Evolutionary conservation across 1,140 invertebrate species (phyloP).

Genomic region (Brachionus rubens): DNA sequence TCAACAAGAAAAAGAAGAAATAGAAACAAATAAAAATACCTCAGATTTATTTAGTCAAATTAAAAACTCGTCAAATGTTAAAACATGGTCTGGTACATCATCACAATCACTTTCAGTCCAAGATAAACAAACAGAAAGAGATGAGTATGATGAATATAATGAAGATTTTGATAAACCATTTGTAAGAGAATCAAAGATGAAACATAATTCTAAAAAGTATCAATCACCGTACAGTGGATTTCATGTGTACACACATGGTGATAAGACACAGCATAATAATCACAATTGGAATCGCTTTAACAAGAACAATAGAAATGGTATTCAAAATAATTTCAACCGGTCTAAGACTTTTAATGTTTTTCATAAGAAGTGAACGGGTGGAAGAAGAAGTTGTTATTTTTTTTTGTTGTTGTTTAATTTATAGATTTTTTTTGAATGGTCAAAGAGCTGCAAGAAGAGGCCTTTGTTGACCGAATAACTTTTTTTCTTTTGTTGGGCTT

Average conservation of each 20-base stretch:
- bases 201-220: slow-evolving; percentile 28
- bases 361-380: slow-evolving; percentile 2
- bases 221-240: slow-evolving; percentile 31
- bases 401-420: neutral
- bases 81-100: neutral
- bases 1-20: neutral
- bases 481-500: too few species aligned
- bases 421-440: neutral
- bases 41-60: neutral
- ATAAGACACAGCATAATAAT: neutral
- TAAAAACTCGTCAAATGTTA: neutral
- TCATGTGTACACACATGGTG: slow-evolving; percentile 13
- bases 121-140: neutral
- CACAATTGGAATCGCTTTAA: neutral
- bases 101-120: neutral
- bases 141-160: neutral
- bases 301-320: neutral
- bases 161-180: neutral
- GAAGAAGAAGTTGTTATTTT: neutral
- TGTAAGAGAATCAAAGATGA: slow-evolving; percentile 2
- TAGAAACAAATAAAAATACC: neutral
- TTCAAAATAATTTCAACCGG: slow-evolving; percentile 2
- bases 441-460: too few species aligned
- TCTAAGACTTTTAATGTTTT: slow-evolving; percentile 35
- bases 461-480: too few species aligned